Evolutionary conservation across 2,888 invertebrate genomes (phyloP).

Genomic region (Macaria liturata): DNA sequence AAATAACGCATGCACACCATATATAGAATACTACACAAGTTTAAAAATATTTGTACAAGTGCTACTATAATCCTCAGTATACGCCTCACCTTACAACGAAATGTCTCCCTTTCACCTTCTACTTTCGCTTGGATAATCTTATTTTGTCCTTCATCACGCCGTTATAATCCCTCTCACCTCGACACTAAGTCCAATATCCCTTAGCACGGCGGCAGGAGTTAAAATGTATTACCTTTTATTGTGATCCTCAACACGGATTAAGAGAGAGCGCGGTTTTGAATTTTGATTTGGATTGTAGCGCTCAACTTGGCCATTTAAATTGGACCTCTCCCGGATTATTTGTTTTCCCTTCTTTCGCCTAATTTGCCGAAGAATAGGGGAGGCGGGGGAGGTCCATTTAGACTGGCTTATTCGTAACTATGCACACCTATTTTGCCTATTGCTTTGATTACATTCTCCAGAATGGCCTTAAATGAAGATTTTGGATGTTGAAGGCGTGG

Average conservation of each 20-base stretch:
- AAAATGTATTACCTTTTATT: constrained; percentile 84
- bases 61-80: constrained; percentile 35
- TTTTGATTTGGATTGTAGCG: constrained; percentile 81
- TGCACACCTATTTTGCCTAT: constrained; percentile 78
- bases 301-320: constrained; percentile 65
- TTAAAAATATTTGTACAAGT: not conserved
- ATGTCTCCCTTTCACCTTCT: constrained; percentile 83
- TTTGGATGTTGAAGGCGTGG: constrained; percentile 68
- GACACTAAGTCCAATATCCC: constrained; percentile 57
- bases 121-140: constrained; percentile 83
- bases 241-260: constrained; percentile 83
- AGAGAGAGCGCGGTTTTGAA: constrained; percentile 83
- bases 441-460: constrained; percentile 77
- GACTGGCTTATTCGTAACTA: constrained; percentile 62
- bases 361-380: constrained; percentile 34
- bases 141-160: constrained; percentile 61
- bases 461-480: constrained; percentile 76
- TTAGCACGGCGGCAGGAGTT: constrained; percentile 56
- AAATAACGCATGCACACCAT: no score
- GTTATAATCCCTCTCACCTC: constrained; percentile 51
- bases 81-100: constrained; percentile 62
- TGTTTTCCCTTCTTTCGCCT: constrained; percentile 56
- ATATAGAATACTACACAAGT: not conserved
- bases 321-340: constrained; percentile 69
- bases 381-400: constrained; percentile 48